These are phyloP conservation scores for Lasioglossum morio DNA, from an alignment of 2,888 invertebrate species.

Conservation along the genomic window DNA sequence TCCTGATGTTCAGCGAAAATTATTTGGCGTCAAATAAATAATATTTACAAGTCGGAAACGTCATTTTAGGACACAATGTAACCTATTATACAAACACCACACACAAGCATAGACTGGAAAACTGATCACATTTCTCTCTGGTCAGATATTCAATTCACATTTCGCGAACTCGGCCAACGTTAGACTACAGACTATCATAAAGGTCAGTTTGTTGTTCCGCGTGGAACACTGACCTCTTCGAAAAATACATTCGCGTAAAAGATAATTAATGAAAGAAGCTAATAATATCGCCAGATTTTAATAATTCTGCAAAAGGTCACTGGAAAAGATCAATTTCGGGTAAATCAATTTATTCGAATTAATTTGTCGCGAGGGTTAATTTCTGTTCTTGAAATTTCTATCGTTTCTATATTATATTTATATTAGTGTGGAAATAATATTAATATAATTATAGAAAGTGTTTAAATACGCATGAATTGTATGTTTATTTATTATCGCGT, in stretches of 20 bases:
- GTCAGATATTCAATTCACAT: slow-evolving; percentile 57
- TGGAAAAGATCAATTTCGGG: not conserved
- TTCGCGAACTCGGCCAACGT: slow-evolving; percentile 37
- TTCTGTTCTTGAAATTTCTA: not conserved
- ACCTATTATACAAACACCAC: slow-evolving; percentile 84
- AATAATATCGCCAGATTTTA: not conserved
- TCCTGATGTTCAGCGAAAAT: slow-evolving; percentile 61
- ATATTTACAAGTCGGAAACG: slow-evolving; percentile 80
- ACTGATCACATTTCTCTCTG: slow-evolving; percentile 68
- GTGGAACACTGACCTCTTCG: not conserved
- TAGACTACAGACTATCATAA: slow-evolving; percentile 38
- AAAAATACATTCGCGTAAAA: slow-evolving; percentile 11
- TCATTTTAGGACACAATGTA: slow-evolving; percentile 82
- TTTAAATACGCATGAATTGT: not conserved
- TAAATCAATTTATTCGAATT: not conserved
- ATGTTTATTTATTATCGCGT: not conserved
- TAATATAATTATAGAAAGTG: not conserved
- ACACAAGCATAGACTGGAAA: slow-evolving; percentile 79
- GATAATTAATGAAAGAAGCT: slow-evolving; percentile 7
- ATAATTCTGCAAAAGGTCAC: slow-evolving; percentile 24
- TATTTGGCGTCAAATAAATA: slow-evolving; percentile 75
- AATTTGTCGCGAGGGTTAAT: not conserved
- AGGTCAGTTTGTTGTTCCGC: slow-evolving; percentile 35
- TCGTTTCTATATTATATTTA: not conserved
- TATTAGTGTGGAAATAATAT: not conserved